Percentiles rank a stretch among this genome's conserved stretches.
Evolutionary conservation across 2,797 vertebrate genomes (phyloP).

Genomic region (Scolopax bukidnonensis): DNA sequence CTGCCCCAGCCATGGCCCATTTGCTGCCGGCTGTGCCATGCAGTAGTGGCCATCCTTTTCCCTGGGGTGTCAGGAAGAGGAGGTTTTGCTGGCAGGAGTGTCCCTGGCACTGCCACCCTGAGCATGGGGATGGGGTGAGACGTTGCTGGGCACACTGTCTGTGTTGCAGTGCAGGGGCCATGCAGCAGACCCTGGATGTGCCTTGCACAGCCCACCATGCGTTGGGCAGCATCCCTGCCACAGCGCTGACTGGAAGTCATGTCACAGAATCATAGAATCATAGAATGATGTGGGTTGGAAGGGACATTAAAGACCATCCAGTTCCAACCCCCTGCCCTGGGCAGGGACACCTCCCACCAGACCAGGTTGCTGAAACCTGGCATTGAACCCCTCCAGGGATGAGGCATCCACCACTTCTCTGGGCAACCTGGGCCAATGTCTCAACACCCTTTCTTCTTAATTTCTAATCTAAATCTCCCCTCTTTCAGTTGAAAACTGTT

Average conservation of each 20-base stretch:
- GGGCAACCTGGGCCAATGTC: too few species aligned
- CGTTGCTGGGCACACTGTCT: fast-evolving
- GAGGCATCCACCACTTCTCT: too few species aligned
- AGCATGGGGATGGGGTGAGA: fast-evolving
- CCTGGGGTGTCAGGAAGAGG: neutral
- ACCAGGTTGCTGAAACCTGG: too few species aligned
- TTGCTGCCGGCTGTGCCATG: fast-evolving
- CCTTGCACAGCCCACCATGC: fast-evolving
- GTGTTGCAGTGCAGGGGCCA: fast-evolving
- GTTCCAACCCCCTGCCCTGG: too few species aligned
- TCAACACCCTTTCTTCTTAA: too few species aligned
- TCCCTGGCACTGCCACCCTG: neutral
- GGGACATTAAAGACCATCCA: too few species aligned
- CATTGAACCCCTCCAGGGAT: too few species aligned
- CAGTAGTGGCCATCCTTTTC: fast-evolving
- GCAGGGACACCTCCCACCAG: too few species aligned
- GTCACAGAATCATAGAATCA: too few species aligned
- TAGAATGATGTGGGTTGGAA: too few species aligned
- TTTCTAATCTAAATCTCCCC: too few species aligned
- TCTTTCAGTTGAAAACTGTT: too few species aligned
- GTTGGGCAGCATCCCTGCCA: neutral
- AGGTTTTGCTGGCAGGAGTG: neutral
- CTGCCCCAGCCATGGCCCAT: fast-evolving
- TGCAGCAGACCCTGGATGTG: neutral
- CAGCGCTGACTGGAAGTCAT: neutral